Conservation (phyloP, 2,113 vertebrate genomes). For the Turnix velox region DNA sequence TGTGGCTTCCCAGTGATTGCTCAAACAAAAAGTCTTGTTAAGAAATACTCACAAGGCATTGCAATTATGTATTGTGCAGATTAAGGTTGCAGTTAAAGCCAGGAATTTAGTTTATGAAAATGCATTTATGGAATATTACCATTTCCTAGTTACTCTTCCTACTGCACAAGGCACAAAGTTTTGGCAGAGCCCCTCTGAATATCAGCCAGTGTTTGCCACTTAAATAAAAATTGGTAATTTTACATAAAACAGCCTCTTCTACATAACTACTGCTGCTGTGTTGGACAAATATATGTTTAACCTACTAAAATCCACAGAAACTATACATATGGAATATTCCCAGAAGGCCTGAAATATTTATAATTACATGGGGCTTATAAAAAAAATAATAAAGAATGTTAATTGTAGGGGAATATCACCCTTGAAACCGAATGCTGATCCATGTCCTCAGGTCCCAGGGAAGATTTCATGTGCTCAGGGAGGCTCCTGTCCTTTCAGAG, state of each 20-base stretch:
- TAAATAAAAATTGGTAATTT: not conserved
- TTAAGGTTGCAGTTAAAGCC: not conserved
- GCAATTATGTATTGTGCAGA: not conserved
- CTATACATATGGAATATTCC: not conserved
- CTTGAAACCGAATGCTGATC: not conserved
- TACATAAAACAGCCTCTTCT: not conserved
- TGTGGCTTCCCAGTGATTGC: not conserved
- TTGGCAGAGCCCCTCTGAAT: not conserved
- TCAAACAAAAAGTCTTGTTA: not conserved
- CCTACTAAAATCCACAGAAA: not conserved
- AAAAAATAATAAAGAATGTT: constrained; percentile 12
- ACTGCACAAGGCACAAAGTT: not conserved
- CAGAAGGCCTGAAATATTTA: not conserved
- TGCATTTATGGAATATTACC: not conserved
- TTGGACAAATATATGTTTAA: not conserved
- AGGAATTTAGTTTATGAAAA: not conserved
- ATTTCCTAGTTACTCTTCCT: not conserved
- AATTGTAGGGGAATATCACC: not conserved
- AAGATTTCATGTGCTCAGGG: not conserved
- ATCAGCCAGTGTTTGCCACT: not conserved
- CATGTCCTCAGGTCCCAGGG: not conserved
- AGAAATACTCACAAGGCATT: not conserved
- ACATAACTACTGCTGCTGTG: not conserved
- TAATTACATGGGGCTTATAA: not conserved
- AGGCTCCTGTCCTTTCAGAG: not conserved